These are phyloP conservation scores for Hystrix cristata DNA, from an alignment of 2,113 vertebrate species.

Conservation along the genomic window DNA sequence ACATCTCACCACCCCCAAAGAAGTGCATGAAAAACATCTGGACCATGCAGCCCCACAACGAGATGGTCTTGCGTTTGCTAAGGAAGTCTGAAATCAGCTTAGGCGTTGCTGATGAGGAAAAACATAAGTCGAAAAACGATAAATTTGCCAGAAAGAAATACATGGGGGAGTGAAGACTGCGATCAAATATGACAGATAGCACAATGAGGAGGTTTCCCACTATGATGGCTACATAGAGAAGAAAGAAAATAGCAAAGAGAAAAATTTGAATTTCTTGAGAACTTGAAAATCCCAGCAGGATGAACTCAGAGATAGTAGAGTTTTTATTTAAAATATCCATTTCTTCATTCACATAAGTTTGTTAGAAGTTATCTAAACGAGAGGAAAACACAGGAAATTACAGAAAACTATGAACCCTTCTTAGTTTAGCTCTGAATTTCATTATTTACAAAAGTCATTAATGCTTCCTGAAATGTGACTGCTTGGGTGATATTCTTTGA, in stretches of 20 bases:
- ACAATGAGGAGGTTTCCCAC: conserved; percentile 72
- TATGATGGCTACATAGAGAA: conserved; percentile 37
- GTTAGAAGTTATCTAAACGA: too few species aligned
- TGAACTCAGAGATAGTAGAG: conserved; percentile 56
- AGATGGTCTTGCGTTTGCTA: conserved; percentile 46
- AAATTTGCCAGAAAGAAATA: conserved; percentile 79
- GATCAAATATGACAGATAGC: conserved; percentile 52
- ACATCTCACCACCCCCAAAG: conserved; percentile 69
- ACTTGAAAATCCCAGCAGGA: conserved; percentile 55
- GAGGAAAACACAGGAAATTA: too few species aligned
- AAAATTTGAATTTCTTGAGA: conserved; percentile 29
- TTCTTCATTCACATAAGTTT: neutral
- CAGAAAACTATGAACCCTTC: too few species aligned
- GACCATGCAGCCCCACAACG: conserved; percentile 50
- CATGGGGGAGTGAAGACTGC: conserved; percentile 67
- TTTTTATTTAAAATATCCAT: conserved; percentile 24
- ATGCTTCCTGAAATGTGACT: too few species aligned
- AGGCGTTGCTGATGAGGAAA: conserved; percentile 66
- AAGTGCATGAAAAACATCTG: conserved; percentile 68
- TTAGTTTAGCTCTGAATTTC: too few species aligned
- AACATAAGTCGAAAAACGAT: conserved; percentile 75
- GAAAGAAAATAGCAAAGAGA: conserved; percentile 53
- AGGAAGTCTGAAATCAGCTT: conserved; percentile 73
- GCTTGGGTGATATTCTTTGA: too few species aligned
- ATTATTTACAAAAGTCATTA: too few species aligned